Conservation (phyloP, 2,113 vertebrate species). For the Elgaria multicarinata region DNA sequence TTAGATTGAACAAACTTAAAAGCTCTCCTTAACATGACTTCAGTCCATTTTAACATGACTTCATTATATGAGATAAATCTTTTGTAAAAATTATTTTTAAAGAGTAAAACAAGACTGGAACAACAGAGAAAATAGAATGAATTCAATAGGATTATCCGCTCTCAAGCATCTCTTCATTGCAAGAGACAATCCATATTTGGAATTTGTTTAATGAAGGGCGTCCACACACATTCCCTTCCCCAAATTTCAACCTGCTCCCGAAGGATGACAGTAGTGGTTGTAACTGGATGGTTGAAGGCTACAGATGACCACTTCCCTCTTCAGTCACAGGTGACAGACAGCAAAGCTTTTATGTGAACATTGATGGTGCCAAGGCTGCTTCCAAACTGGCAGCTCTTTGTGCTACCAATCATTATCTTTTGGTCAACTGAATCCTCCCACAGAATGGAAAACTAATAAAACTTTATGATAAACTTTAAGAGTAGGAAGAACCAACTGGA, state of each 20-base stretch:
- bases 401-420: neutral
- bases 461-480: neutral
- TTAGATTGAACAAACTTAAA: neutral
- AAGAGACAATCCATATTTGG: neutral
- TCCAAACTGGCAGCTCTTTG: neutral
- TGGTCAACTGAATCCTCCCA: neutral
- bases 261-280: neutral
- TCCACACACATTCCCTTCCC: too few relatives aligned
- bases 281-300: neutral
- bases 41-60: neutral
- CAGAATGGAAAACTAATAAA: neutral
- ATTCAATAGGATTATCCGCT: neutral
- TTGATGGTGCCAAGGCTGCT: neutral
- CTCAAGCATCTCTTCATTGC: neutral
- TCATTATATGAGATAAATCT: neutral
- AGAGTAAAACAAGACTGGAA: neutral
- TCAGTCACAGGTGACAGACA: neutral
- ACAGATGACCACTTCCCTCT: neutral
- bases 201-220: neutral
- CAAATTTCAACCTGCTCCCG: neutral
- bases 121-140: neutral
- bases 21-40: neutral
- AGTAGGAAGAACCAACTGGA: neutral
- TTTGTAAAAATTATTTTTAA: neutral
- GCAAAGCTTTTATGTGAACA: neutral